A percentile compares a stretch with the other conserved stretches of the same genome.
These are phyloP conservation scores for Lagodon rhomboides DNA, from an alignment of 2,797 vertebrate species.

Conservation along the genomic window DNA sequence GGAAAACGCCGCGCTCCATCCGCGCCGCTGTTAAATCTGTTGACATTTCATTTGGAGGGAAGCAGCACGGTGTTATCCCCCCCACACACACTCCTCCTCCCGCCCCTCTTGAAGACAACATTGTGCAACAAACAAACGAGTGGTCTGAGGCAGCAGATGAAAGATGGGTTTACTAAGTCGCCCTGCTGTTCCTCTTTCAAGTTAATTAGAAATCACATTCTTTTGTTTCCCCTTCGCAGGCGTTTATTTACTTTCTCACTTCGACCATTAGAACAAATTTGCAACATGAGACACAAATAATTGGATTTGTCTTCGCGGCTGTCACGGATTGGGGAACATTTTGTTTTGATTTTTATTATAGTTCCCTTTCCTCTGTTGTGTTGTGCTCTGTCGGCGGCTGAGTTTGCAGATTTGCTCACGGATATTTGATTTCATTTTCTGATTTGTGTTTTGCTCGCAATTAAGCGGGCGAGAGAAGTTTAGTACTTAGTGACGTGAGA, in stretches of 20 bases:
- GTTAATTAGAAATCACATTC: constrained; percentile 90
- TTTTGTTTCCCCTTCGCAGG: constrained; percentile 87
- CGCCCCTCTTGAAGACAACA: constrained; percentile 79
- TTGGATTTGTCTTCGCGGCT: constrained; percentile 88
- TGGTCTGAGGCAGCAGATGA: constrained; percentile 85
- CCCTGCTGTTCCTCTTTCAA: constrained; percentile 87
- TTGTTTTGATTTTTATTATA: constrained; percentile 84
- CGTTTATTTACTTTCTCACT: constrained; percentile 87
- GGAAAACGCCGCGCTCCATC: constrained; percentile 68
- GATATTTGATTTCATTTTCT: constrained; percentile 77
- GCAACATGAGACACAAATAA: constrained; percentile 89
- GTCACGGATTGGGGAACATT: constrained; percentile 83
- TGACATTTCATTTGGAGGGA: constrained; percentile 88
- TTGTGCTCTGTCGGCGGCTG: constrained; percentile 58
- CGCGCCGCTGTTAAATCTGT: constrained; percentile 83
- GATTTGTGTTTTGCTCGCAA: constrained; percentile 68
- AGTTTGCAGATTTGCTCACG: constrained; percentile 81
- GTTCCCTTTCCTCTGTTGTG: constrained; percentile 63
- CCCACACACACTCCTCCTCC: constrained; percentile 38
- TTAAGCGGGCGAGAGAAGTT: constrained; percentile 65
- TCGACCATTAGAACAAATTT: constrained; percentile 89
- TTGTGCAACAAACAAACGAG: constrained; percentile 85
- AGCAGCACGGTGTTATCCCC: constrained; percentile 61
- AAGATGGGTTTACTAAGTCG: constrained; percentile 87
- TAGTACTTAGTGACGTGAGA: constrained; percentile 20